These are phyloP conservation scores for Nesidiocoris tenuis DNA, from an alignment of 2,888 invertebrate genomes.

Conservation along the genomic window DNA sequence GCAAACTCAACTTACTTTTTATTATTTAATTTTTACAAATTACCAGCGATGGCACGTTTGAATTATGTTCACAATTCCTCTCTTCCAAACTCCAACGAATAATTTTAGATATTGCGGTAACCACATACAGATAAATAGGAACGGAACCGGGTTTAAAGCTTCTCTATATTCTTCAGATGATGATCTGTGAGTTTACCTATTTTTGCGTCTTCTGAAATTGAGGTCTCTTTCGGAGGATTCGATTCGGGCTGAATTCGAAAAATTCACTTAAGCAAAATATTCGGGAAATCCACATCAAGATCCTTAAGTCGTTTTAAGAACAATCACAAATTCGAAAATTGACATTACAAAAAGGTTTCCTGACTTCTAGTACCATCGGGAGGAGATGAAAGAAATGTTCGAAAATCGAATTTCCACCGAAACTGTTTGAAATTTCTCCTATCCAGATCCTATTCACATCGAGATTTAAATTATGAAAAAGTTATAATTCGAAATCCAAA, in stretches of 20 bases:
- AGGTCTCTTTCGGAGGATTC: not conserved
- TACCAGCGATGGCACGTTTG: conserved; percentile 36
- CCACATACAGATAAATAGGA: conserved; percentile 27
- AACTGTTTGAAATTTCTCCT: not conserved
- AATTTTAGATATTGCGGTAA: conserved; percentile 30
- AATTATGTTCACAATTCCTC: conserved; percentile 34
- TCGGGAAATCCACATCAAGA: conserved; percentile 27
- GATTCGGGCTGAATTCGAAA: not conserved
- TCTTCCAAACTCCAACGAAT: conserved; percentile 7
- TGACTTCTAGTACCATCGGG: not conserved
- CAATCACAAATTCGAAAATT: conserved; percentile 40
- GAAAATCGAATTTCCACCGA: not conserved
- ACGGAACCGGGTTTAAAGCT: conserved; percentile 26
- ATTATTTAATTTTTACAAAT: conserved; percentile 22
- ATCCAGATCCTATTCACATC: conserved; percentile 24
- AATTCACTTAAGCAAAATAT: not conserved
- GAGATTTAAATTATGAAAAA: conserved; percentile 9
- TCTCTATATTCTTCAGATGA: not conserved
- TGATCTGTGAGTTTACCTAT: too few relatives aligned
- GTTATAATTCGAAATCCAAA: conserved; percentile 1
- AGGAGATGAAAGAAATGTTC: not conserved
- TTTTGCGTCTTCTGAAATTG: not conserved
- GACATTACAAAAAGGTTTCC: conserved; percentile 34
- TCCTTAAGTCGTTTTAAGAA: conserved; percentile 26
- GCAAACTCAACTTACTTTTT: conserved; percentile 14